Evolutionary conservation across 2,113 vertebrate species (phyloP).

Genomic region (Mustela lutreola): DNA sequence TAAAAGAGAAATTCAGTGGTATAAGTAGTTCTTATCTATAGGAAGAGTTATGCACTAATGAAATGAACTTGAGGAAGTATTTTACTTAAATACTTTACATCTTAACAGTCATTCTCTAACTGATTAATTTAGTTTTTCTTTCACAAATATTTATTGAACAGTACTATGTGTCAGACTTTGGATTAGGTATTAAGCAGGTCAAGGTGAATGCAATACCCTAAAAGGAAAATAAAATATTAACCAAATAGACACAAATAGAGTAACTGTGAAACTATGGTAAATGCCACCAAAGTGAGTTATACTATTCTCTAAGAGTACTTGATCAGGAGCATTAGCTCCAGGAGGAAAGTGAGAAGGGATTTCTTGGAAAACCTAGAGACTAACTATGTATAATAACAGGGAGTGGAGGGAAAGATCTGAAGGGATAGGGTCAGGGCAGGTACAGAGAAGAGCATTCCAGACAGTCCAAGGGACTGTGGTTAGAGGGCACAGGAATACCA

Average conservation of each 20-base stretch:
- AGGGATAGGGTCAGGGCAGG: neutral
- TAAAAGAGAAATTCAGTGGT: neutral
- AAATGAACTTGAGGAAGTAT: neutral
- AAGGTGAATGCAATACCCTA: neutral
- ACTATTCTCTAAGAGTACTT: neutral
- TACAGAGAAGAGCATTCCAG: neutral
- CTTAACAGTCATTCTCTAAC: neutral
- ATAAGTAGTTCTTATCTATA: neutral
- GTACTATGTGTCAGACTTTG: too few relatives aligned
- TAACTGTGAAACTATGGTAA: neutral
- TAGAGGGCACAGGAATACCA: neutral
- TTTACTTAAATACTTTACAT: neutral
- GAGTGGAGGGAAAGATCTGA: neutral
- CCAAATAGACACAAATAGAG: neutral
- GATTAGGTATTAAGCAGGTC: neutral
- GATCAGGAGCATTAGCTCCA: neutral
- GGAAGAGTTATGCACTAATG: neutral
- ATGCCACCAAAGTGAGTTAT: neutral
- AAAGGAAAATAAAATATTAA: neutral
- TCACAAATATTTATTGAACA: neutral
- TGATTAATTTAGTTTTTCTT: neutral
- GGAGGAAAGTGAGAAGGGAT: neutral
- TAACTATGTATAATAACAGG: neutral
- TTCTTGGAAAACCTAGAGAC: neutral
- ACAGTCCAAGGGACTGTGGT: neutral